phyloP scores from a whole-genome alignment of 2,113 vertebrate species.

The Dipodomys stephensi region DNA sequence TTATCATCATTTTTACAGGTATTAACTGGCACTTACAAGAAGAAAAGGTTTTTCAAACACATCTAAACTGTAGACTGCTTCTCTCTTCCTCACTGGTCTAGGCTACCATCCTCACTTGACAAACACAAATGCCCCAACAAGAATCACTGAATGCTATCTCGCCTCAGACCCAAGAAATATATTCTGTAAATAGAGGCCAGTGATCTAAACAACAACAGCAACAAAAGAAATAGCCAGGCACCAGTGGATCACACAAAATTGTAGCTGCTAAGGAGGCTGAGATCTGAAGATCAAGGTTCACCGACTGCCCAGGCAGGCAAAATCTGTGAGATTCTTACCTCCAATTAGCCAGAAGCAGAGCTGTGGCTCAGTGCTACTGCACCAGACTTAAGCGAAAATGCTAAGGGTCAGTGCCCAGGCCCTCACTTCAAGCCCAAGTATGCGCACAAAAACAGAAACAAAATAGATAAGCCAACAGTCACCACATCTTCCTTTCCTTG shows the following conservation, averaged over 20 bases:
- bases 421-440: too few species aligned
- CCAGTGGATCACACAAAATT: too few species aligned
- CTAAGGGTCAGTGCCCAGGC: too few species aligned
- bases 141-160: neutral
- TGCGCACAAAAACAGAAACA: too few species aligned
- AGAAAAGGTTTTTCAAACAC: slow-evolving; percentile 15
- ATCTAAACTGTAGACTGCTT: neutral
- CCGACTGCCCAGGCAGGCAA: too few species aligned
- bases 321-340: too few species aligned
- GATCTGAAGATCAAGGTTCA: too few species aligned
- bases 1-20: neutral
- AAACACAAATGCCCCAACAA: neutral
- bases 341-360: too few species aligned
- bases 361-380: too few species aligned
- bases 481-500: neutral
- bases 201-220: neutral
- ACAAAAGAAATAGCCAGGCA: neutral
- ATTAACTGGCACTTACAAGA: neutral
- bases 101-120: neutral
- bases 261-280: too few species aligned
- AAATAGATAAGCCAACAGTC: neutral
- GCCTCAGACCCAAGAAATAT: neutral
- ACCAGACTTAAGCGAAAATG: too few species aligned
- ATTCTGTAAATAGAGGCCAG: neutral
- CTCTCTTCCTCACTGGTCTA: neutral